Conservation (phyloP, 2,888 invertebrate genomes). For the Amphipyra berbera region DNA sequence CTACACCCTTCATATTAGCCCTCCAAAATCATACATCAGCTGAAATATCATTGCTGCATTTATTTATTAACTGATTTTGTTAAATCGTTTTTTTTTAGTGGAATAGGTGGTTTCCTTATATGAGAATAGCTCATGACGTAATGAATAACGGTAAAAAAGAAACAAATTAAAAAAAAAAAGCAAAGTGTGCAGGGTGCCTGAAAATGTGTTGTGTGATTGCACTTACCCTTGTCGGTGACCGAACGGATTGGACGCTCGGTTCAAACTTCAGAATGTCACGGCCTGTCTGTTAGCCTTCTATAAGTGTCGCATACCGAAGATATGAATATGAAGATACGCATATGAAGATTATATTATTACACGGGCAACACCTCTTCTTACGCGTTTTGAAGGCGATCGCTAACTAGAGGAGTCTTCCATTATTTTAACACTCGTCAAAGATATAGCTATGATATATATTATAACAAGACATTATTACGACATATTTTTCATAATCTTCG, state of each 20-base stretch:
- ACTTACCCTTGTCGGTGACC: slow-evolving; percentile 62
- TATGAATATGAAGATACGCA: no score
- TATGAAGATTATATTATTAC: slow-evolving; percentile 26
- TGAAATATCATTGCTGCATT: not conserved
- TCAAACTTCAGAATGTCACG: slow-evolving; percentile 75
- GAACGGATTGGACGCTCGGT: slow-evolving; percentile 57
- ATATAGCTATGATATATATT: no score
- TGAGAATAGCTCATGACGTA: no score
- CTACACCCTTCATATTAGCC: slow-evolving; percentile 52
- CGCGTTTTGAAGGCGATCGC: slow-evolving; percentile 4
- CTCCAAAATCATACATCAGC: slow-evolving; percentile 4
- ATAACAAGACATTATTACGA: no score
- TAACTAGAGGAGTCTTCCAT: slow-evolving; percentile 4
- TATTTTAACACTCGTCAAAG: not conserved
- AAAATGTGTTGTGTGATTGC: slow-evolving; percentile 14
- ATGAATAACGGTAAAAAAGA: no score
- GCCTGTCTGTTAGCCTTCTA: slow-evolving; percentile 64
- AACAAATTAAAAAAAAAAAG: no score
- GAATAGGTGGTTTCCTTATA: no score
- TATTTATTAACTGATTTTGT: not conserved
- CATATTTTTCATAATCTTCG: no score
- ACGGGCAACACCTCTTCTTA: not conserved
- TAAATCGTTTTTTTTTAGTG: not conserved
- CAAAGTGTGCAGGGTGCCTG: no score
- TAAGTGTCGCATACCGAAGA: slow-evolving; percentile 39